Conservation (phyloP, 2,888 invertebrate species). For the Silvanus unidentatus region DNA sequence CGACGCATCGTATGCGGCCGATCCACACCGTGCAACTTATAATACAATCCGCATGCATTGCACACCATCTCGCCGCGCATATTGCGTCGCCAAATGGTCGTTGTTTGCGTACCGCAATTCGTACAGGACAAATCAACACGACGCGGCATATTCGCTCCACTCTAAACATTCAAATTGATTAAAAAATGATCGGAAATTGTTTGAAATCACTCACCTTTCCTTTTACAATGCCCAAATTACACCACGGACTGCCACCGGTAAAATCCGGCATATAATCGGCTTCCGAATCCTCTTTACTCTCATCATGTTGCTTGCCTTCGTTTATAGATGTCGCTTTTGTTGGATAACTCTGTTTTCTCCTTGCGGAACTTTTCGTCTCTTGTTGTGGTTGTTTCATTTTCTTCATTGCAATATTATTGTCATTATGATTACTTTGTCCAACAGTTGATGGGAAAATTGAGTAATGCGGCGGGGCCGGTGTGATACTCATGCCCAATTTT, state of each 20-base stretch:
- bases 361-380: constrained; percentile 49
- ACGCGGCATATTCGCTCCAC: constrained; percentile 38
- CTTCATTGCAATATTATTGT: not conserved
- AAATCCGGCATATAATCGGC: constrained; percentile 39
- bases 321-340: constrained; percentile 52
- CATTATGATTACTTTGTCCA: not conserved
- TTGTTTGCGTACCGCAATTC: constrained; percentile 95
- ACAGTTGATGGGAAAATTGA: constrained; percentile 24
- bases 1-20: constrained; percentile 92
- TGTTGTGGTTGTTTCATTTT: constrained; percentile 7
- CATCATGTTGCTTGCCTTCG: constrained; percentile 20
- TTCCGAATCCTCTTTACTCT: constrained; percentile 21
- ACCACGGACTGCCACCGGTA: constrained; percentile 45
- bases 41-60: constrained; percentile 97
- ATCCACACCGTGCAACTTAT: constrained; percentile 91
- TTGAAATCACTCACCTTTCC: constrained; percentile 36
- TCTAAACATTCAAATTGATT: constrained; percentile 1
- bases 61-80: constrained; percentile 97
- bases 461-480: constrained; percentile 45
- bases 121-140: constrained; percentile 86
- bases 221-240: constrained; percentile 41
- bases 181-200: not conserved
- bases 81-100: constrained; percentile 96
- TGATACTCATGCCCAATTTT: constrained; percentile 62
- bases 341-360: constrained; percentile 78